Percentiles rank a stretch among this genome's conserved stretches.
Conservation (phyloP, 1,140 invertebrate species). For the Drosophila serrata region DNA sequence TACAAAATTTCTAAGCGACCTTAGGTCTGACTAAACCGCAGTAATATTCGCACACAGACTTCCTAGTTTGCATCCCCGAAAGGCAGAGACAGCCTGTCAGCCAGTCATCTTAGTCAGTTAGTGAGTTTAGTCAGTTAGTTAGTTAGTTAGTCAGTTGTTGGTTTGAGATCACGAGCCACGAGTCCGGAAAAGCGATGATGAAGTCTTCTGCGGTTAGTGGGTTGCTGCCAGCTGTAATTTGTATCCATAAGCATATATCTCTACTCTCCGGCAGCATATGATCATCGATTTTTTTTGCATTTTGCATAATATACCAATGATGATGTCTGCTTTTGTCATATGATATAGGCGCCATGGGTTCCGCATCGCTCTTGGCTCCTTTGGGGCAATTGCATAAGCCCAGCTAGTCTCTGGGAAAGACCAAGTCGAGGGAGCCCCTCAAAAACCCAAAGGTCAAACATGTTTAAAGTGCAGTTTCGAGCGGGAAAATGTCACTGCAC, state of each 20-base stretch:
- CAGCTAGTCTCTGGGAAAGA: conserved; percentile 12
- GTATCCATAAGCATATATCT: conserved; percentile 56
- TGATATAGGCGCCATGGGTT: conserved; percentile 55
- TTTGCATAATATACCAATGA: conserved; percentile 65
- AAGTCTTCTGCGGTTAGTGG: conserved; percentile 77
- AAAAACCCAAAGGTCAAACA: conserved; percentile 70
- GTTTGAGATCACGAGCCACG: conserved; percentile 52
- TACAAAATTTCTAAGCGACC: conserved; percentile 51
- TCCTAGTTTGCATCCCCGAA: conserved; percentile 69
- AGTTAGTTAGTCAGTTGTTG: conserved; percentile 15
- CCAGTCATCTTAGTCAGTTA: conserved; percentile 21
- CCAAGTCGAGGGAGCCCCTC: conserved; percentile 2
- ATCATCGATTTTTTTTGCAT: conserved; percentile 61
- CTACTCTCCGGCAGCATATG: conserved; percentile 27
- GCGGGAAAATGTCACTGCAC: conserved; percentile 77
- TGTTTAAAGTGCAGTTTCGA: conserved; percentile 64
- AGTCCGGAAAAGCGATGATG: conserved; percentile 61
- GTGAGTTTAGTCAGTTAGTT: conserved; percentile 31
- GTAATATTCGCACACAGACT: conserved; percentile 40
- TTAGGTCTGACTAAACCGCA: conserved; percentile 61
- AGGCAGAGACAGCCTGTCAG: conserved; percentile 35
- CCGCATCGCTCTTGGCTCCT: conserved; percentile 47
- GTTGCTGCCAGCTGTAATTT: conserved; percentile 65
- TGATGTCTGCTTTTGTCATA: conserved; percentile 49
- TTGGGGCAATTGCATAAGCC: conserved; percentile 42